Evolutionary conservation across 2,113 vertebrate genomes (phyloP).

Genomic region (Paralichthys olivaceus): DNA sequence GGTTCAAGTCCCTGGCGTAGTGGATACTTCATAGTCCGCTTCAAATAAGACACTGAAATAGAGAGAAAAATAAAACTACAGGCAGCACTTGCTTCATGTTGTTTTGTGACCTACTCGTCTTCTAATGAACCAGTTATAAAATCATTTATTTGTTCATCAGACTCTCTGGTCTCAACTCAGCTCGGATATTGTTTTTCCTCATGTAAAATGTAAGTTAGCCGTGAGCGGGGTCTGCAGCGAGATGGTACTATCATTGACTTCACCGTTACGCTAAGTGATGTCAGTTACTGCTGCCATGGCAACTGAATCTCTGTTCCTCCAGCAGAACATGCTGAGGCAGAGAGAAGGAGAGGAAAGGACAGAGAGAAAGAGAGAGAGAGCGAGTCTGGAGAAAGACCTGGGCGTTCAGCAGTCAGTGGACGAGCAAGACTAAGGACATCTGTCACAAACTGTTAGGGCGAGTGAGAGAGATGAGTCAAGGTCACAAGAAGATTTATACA

Average conservation of each 20-base stretch:
- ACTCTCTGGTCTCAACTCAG: background rate
- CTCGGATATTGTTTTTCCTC: background rate
- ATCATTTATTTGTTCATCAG: constrained; percentile 6
- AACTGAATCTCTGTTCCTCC: constrained; percentile 78
- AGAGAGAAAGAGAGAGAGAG: constrained; percentile 42
- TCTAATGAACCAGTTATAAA: constrained; percentile 1
- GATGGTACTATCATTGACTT: constrained; percentile 77
- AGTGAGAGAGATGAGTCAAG: constrained; percentile 66
- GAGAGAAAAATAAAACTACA: constrained; percentile 61
- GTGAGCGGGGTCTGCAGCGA: constrained; percentile 47
- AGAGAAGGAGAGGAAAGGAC: constrained; percentile 42
- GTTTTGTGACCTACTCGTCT: constrained; percentile 2
- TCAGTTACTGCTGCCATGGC: constrained; percentile 84
- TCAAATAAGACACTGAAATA: constrained; percentile 79
- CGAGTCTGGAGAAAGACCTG: constrained; percentile 41
- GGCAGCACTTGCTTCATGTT: background rate
- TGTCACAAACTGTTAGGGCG: constrained; percentile 78
- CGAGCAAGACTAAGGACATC: constrained; percentile 61
- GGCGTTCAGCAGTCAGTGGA: constrained; percentile 50
- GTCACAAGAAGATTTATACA: constrained; percentile 61
- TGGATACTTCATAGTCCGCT: constrained; percentile 73
- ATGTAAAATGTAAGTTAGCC: constrained; percentile 56
- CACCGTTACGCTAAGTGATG: constrained; percentile 79
- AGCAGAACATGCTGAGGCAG: constrained; percentile 42
- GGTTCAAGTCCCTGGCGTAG: constrained; percentile 66